Conservation (phyloP, 2,113 vertebrate species). For the Carassius carassius region DNA sequence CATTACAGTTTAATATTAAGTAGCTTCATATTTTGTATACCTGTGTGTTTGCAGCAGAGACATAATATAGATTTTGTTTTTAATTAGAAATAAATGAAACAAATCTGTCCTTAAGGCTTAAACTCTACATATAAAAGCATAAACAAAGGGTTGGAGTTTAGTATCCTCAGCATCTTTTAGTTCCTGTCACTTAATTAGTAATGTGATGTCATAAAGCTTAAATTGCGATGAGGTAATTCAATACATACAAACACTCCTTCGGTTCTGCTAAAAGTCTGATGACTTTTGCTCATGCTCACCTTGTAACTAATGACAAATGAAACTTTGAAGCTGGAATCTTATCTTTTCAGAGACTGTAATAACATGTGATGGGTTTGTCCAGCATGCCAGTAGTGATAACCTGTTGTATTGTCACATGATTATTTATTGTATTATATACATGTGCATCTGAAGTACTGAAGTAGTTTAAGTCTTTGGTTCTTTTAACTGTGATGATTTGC, state of each 20-base stretch:
- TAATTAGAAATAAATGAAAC: too few species aligned
- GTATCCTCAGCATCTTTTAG: neutral
- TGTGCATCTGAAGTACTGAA: too few species aligned
- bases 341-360: conserved; percentile 1
- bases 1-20: too few species aligned
- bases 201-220: neutral
- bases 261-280: neutral
- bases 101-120: neutral
- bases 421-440: too few species aligned
- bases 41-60: too few species aligned
- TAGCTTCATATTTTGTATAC: too few species aligned
- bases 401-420: neutral
- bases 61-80: too few species aligned
- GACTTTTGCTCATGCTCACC: neutral
- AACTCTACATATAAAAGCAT: neutral
- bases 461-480: too few species aligned
- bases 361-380: neutral
- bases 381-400: neutral
- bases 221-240: neutral
- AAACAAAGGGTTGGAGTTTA: neutral
- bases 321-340: neutral
- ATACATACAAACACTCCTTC: neutral
- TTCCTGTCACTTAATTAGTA: neutral
- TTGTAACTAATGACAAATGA: neutral
- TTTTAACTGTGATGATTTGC: too few species aligned